phyloP scores from a whole-genome alignment of 1,140 invertebrate genomes.

The Hermatobates lingyangjiaoensis region DNA sequence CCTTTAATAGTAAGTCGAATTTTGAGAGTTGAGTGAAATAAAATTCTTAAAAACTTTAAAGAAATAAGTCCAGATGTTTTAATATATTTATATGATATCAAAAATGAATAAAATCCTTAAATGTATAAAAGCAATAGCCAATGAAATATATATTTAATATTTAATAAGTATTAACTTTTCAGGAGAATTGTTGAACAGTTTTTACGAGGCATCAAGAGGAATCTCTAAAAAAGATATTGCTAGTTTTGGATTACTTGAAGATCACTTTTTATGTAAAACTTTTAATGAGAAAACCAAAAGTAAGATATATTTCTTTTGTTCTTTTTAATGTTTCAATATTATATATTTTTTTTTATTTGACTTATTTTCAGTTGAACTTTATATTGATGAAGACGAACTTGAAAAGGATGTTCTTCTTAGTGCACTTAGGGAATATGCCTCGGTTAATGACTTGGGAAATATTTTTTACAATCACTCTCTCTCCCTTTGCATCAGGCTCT shows the following conservation, averaged over 20 bases:
- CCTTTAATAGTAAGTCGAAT: too few species aligned
- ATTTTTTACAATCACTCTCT: constrained; percentile 25
- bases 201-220: neutral
- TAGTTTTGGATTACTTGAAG: constrained; percentile 4
- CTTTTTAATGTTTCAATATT: neutral
- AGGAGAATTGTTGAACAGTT: neutral
- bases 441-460: constrained; percentile 7
- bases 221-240: constrained; percentile 8
- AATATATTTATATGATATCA: neutral
- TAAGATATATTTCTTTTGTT: neutral
- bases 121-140: neutral
- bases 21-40: too few species aligned
- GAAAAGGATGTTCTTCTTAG: constrained; percentile 6
- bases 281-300: constrained; percentile 6
- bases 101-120: neutral
- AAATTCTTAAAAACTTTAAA: neutral
- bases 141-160: constrained; percentile 9
- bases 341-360: neutral
- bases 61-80: neutral
- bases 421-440: constrained; percentile 7
- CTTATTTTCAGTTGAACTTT: constrained; percentile 7
- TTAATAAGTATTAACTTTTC: constrained; percentile 3
- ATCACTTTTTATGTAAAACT: constrained; percentile 6
- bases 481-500: constrained; percentile 29
- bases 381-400: constrained; percentile 8